Percentiles rank a stretch among this genome's conserved stretches.
phyloP scores from a whole-genome alignment of 1,140 invertebrate genomes.

The Pseudomyrmex dendroicus region DNA sequence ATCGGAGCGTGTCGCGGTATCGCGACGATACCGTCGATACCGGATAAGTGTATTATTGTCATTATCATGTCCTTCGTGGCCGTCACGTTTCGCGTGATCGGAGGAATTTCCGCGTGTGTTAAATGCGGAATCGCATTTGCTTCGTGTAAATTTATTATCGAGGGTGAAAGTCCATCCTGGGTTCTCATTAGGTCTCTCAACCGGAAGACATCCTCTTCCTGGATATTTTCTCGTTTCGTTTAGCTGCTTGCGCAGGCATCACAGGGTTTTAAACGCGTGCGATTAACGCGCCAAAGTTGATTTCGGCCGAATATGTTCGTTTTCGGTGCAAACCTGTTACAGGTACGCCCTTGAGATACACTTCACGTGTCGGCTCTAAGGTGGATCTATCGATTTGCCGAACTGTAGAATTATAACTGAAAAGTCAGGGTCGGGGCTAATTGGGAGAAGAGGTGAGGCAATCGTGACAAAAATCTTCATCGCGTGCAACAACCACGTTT shows the following conservation, averaged over 20 bases:
- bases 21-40: conserved; percentile 9
- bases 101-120: conserved; percentile 21
- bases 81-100: conserved; percentile 18
- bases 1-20: conserved; percentile 14
- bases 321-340: conserved; percentile 58
- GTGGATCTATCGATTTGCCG: conserved; percentile 57
- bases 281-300: background rate
- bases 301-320: conserved; percentile 28
- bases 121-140: conserved; percentile 11
- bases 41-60: conserved; percentile 29
- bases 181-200: background rate
- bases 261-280: too few species aligned
- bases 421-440: conserved; percentile 60
- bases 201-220: background rate
- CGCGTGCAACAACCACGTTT: conserved; percentile 5
- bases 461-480: background rate
- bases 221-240: background rate
- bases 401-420: conserved; percentile 4
- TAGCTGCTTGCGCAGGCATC: too few species aligned
- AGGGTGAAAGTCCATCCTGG: conserved; percentile 20
- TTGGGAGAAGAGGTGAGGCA: background rate
- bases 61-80: conserved; percentile 1
- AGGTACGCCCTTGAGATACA: conserved; percentile 68
- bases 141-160: conserved; percentile 6
- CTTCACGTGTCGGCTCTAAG: conserved; percentile 51